Percentiles rank a stretch among this genome's conserved stretches.
These are phyloP conservation scores for Taurulus bubalis DNA, from an alignment of 2,113 vertebrate genomes.

Conservation along the genomic window DNA sequence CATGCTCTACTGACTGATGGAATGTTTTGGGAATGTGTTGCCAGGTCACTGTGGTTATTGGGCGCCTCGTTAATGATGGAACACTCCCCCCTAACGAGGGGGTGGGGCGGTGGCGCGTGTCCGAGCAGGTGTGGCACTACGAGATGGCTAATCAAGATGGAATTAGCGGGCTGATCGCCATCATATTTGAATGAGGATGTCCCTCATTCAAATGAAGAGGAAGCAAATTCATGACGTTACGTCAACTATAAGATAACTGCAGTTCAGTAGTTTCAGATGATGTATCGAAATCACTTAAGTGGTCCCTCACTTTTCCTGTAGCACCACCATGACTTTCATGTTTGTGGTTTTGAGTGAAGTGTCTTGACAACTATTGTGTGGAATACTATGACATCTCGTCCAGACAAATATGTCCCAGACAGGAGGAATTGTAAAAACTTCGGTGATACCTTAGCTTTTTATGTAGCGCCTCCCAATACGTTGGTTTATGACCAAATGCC, in stretches of 20 bases:
- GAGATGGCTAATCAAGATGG: conserved; percentile 63
- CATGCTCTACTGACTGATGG: conserved; percentile 73
- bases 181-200: conserved; percentile 40
- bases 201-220: conserved; percentile 25
- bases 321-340: not conserved
- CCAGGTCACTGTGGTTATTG: conserved; percentile 64
- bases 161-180: conserved; percentile 45
- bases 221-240: conserved; percentile 21
- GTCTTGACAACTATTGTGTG: not conserved
- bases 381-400: not conserved
- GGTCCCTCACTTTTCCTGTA: not conserved
- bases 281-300: not conserved
- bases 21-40: conserved; percentile 73
- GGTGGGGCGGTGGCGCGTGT: conserved; percentile 51
- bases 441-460: not conserved
- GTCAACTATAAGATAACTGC: not conserved
- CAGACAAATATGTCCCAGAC: not conserved
- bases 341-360: not conserved
- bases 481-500: not conserved
- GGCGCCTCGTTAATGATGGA: conserved; percentile 65
- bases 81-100: conserved; percentile 42
- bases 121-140: conserved; percentile 66
- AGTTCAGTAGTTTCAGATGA: not conserved
- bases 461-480: not conserved
- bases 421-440: not conserved